Percentiles rank a stretch among this genome's conserved stretches.
These are phyloP conservation scores for Ibycter americanus DNA, from an alignment of 2,797 vertebrate species.

Conservation along the genomic window DNA sequence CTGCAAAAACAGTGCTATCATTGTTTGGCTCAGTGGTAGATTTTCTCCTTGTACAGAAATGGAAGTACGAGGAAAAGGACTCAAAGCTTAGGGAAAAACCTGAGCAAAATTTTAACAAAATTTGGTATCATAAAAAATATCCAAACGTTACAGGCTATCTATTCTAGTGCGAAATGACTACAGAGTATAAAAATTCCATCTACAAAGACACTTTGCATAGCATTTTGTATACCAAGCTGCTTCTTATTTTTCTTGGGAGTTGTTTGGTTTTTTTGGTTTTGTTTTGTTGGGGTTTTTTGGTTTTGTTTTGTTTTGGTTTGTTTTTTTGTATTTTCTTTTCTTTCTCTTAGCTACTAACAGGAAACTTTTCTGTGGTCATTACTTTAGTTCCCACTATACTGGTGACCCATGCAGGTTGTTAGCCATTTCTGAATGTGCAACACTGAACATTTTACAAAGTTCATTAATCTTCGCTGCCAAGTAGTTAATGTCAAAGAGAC, in stretches of 20 bases:
- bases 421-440: conserved; percentile 21
- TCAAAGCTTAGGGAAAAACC: background rate
- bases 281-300: too few species aligned
- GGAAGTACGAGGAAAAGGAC: background rate
- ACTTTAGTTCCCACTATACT: background rate
- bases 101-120: background rate
- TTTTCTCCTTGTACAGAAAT: background rate
- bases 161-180: background rate
- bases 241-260: background rate
- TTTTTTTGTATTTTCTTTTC: background rate
- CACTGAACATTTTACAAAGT: conserved; percentile 35
- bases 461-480: conserved; percentile 52
- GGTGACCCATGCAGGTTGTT: background rate
- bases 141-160: background rate
- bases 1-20: background rate
- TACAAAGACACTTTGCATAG: background rate
- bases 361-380: conserved; percentile 5
- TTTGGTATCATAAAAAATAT: background rate
- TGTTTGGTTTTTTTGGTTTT: background rate
- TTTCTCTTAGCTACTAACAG: background rate
- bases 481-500: conserved; percentile 57
- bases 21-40: background rate
- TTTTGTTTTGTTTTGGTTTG: too few species aligned
- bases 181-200: background rate
- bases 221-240: background rate